phyloP scores from a whole-genome alignment of 2,888 invertebrate species.

The Scaptomyza reducta region DNA sequence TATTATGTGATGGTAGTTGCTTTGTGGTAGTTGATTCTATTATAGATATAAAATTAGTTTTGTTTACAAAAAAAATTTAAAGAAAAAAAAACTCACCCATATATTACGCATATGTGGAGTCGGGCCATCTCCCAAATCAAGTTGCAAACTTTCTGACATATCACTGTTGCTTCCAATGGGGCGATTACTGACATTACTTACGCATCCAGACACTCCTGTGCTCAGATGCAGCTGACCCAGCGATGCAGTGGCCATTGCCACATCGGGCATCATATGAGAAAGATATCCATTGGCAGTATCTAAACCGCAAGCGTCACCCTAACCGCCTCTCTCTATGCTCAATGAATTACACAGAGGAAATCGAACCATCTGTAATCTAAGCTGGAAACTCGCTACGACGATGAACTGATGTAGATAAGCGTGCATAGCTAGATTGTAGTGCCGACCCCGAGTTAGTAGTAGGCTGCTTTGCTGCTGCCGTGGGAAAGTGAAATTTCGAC shows the following conservation, averaged over 20 bases:
- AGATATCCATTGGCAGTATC: conserved; percentile 89
- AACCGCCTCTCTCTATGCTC: conserved; percentile 86
- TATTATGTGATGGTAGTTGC: conserved; percentile 83
- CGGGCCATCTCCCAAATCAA: conserved; percentile 92
- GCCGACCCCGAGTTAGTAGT: conserved; percentile 63
- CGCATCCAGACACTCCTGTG: conserved; percentile 44
- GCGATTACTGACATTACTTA: conserved; percentile 27
- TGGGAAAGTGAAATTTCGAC: conserved; percentile 88
- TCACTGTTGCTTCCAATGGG: conserved; percentile 72
- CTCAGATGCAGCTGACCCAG: conserved; percentile 88
- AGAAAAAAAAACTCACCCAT: conserved; percentile 69
- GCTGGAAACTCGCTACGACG: conserved; percentile 88
- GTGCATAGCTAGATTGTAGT: conserved; percentile 77
- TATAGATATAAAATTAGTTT: conserved; percentile 18
- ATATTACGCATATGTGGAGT: conserved; percentile 86
- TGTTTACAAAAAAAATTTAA: not conserved
- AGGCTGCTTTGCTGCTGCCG: conserved; percentile 83
- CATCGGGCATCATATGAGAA: conserved; percentile 95
- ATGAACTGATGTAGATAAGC: conserved; percentile 79
- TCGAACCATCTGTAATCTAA: conserved; percentile 87
- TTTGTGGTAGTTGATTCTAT: conserved; percentile 83
- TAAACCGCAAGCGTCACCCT: conserved; percentile 85
- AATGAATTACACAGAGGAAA: conserved; percentile 78
- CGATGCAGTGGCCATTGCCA: conserved; percentile 94
- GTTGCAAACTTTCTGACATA: conserved; percentile 87